Base-by-base conservation (phyloP, 64 coral and sea anemone genomes). In the Montipora cactus region DNA sequence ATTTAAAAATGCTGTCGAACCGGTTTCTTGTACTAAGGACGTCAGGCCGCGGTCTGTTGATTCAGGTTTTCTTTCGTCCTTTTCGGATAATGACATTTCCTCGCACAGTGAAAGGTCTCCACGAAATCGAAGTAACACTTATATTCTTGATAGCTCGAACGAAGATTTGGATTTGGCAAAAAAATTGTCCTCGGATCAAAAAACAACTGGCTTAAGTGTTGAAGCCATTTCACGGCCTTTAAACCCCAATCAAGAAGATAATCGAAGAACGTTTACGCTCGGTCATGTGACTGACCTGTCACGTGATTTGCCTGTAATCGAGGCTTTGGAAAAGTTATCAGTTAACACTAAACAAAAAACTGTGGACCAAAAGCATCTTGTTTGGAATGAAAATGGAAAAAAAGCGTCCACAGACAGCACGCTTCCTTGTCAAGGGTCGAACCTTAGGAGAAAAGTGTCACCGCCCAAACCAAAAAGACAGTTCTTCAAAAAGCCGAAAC, bases 181-280 rank as follows among this genome's bases (percentile, higher is more conserved):
- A 51, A 2, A 23, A 22, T 15, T 72, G 7, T 18, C 15, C 10
- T 18, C 87, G 0, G 22, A 16, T 14, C 2, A 46, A 22, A 61
- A 59, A 12, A 71, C 51, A 3, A 57, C 45, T 7, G 12, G n/a
- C 19, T 5, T 77, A 55, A 16, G 50, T 45, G 4, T 7, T 4
- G n/a, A 51, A 75, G 14, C 58, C 55, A 48, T 19, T 49, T 58
- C 73, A 51, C 2, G 13, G 20, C 21, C 46, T 87, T 13, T 12
- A 2, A 49, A 23, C 18, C 67, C 7, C 14, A 49, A 22, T 20
- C 49, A 92, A 47, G 14, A 47, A 14, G 61, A 76, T 0, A 90
- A 83, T 47, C 95, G 95, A 6, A 79, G 87, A 48, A 96, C 95
- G 16, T 96, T 93, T 58, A 90, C 79, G 49, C 87, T 94, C 12